Evolutionary conservation across 2,113 vertebrate genomes (phyloP), one percentile per base, ranked within the genome.

Genomic region (Oryzias woworae): DNA sequence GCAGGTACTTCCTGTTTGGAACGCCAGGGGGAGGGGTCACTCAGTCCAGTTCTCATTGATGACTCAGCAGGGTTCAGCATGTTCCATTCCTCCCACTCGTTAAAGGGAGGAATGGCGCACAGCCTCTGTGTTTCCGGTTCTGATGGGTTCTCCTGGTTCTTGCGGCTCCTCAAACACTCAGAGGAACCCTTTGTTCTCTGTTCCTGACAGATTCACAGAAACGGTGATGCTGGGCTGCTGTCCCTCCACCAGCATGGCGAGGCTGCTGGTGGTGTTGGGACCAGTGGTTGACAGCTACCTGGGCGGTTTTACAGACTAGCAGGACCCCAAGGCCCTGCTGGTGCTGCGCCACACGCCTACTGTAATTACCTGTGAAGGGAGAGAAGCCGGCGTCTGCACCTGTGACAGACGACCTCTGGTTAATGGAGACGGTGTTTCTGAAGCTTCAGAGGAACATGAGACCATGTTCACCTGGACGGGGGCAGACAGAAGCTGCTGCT

Each of bases 251-350:
- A 60, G 72, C 67, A 58, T 69, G 67, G 77, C 43, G 72, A 76
- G 82, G 52, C 72, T 75, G 81, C 67, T 14, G 70, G 78, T 78
- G 26, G 26, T 5, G 72, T 53, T 69, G 69, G 71, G 78, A 80
- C 78, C 79, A 81, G 45, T 10, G 88, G 81, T 79, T 91, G 91
- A 91, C 87, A 89, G 86, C 85, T 85, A 86, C 80, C 83, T 89
- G 85, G 86, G 89, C 86, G 87, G 78, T 84, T 83, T 83, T 80
- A 67, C 61, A 75, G 78, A 78, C 74, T 71, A 51, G 77, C 73
- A 54, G 77, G 69, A 79, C 83, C 87, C 66, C 58, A 70, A 80
- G 82, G 85, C 75, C 74, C 60, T 45, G 77, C 82, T 88, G 89
- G 88, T 87, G 64, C 82, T 74, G 75, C 0, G 75, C 85, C 88